Conservation (phyloP, 2,113 vertebrate genomes). For the Cyprinus carpio region DNA sequence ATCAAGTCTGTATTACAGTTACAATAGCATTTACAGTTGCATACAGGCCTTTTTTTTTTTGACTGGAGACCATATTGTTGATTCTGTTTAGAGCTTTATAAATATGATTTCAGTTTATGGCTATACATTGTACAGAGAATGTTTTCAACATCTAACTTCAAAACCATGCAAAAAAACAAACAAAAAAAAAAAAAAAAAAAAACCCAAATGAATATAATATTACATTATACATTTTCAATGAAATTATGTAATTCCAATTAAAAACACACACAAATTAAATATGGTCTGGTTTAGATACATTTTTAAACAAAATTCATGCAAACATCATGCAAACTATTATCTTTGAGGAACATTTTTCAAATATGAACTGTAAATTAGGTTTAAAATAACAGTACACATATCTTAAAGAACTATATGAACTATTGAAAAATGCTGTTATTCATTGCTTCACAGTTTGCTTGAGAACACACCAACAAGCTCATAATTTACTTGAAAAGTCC, state of each 20-base stretch:
- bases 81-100: background rate
- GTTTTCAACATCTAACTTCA: background rate
- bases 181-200: too few species aligned
- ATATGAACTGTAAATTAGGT: background rate
- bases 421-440: background rate
- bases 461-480: background rate
- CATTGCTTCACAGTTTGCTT: background rate
- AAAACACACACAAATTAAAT: background rate
- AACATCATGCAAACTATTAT: slow-evolving; percentile 6
- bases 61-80: background rate
- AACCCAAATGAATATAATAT: background rate
- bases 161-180: background rate
- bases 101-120: background rate
- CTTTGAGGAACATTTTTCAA: background rate
- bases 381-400: background rate
- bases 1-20: background rate
- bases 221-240: background rate
- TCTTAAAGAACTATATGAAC: background rate
- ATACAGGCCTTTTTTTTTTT: background rate
- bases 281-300: background rate
- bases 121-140: background rate
- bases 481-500: background rate
- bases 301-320: background rate
- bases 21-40: background rate
- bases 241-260: background rate